A percentile compares a stretch with the other conserved stretches of the same genome.
Conservation (phyloP, 2,888 invertebrate genomes). For the Biston betularia region DNA sequence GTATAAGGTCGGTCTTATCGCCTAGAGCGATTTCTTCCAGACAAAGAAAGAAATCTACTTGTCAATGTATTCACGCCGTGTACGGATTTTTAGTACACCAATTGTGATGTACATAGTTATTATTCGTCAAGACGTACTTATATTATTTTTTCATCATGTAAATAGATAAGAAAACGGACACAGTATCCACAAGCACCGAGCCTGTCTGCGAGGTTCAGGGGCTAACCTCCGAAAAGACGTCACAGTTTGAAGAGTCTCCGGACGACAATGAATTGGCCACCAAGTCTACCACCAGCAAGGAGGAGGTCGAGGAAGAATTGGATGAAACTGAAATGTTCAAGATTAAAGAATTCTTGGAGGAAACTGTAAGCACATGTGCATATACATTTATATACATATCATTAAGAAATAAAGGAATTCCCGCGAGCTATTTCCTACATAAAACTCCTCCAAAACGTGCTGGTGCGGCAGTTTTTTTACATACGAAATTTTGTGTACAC, state of each 20-base stretch:
- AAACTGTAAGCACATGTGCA: conserved; percentile 62
- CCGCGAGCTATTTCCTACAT: no score
- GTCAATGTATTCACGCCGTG: no score
- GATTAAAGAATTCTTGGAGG: conserved; percentile 77
- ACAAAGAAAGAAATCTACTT: no score
- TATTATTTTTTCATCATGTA: background rate
- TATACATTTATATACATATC: no score
- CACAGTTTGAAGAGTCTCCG: conserved; percentile 52
- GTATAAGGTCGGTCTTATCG: no score
- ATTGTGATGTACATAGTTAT: no score
- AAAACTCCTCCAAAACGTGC: no score
- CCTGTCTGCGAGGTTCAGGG: conserved; percentile 54
- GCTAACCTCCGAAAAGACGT: conserved; percentile 49
- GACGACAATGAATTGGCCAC: conserved; percentile 65
- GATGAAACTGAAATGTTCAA: conserved; percentile 73
- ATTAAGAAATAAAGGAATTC: no score
- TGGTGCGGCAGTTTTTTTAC: no score
- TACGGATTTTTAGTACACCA: no score
- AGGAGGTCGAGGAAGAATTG: conserved; percentile 72
- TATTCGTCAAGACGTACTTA: background rate
- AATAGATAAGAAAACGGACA: conserved; percentile 74
- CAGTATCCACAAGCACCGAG: conserved; percentile 63
- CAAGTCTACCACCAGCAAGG: conserved; percentile 66
- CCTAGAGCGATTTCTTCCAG: no score
- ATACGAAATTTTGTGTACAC: no score